Percentiles rank a stretch among this genome's conserved stretches.
Conservation (phyloP, 2,113 vertebrate genomes). For the Neomonachus schauinslandi region DNA sequence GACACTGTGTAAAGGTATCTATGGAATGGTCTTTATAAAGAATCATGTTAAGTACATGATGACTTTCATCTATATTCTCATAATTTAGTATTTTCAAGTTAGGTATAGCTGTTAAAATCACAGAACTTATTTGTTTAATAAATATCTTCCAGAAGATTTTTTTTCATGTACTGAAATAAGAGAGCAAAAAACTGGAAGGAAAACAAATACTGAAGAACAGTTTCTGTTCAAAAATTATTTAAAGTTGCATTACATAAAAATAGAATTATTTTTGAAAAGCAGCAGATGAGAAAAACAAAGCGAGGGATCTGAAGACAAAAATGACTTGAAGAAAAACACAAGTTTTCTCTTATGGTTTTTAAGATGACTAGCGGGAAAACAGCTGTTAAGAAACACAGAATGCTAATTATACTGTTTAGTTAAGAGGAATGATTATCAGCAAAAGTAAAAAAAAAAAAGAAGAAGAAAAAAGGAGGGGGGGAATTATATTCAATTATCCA, state of each 20-base stretch:
- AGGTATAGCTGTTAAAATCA: background rate
- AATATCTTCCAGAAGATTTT: background rate
- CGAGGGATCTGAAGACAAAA: constrained; percentile 64
- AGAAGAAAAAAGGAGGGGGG: no score
- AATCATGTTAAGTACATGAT: background rate
- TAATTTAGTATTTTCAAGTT: background rate
- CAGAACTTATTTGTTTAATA: background rate
- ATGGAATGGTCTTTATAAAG: background rate
- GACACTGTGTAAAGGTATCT: background rate
- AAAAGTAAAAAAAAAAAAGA: background rate
- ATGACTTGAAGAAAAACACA: constrained; percentile 44
- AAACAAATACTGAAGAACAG: background rate
- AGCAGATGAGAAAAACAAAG: constrained; percentile 37
- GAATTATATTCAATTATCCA: background rate
- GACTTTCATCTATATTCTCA: background rate
- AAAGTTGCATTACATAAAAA: background rate
- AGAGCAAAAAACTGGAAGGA: background rate
- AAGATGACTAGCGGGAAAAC: constrained; percentile 62
- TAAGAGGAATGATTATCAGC: constrained; percentile 60
- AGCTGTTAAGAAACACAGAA: constrained; percentile 63
- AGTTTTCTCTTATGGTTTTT: constrained; percentile 19
- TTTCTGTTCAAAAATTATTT: background rate
- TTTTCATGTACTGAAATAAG: background rate
- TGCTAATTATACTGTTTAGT: constrained; percentile 65
- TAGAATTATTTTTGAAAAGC: constrained; percentile 23